Percentiles rank a stretch among this genome's conserved stretches.
Evolutionary conservation across 2,888 invertebrate species (phyloP).

Genomic region (Euclidia mi): DNA sequence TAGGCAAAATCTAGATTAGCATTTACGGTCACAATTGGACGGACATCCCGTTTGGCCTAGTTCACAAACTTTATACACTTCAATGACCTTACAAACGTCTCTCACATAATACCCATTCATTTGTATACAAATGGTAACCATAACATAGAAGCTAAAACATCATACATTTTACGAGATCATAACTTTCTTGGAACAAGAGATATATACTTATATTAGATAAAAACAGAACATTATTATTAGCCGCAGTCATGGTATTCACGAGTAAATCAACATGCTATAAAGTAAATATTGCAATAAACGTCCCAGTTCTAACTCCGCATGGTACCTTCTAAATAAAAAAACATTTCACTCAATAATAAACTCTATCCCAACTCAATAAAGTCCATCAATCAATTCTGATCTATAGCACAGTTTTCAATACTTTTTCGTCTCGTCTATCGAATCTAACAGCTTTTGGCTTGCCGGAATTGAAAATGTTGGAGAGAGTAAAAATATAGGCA

Average conservation of each 20-base stretch:
- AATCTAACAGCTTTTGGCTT: constrained; percentile 26
- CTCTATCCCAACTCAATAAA: background rate
- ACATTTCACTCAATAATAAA: constrained; percentile 13
- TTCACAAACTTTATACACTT: no score
- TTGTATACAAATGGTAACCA: no score
- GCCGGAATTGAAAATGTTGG: constrained; percentile 46
- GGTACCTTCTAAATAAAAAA: constrained; percentile 28
- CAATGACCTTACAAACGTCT: no score
- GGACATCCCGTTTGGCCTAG: no score
- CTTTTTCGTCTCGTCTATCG: constrained; percentile 23
- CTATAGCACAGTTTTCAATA: no score
- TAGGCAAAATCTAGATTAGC: no score
- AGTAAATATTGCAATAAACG: constrained; percentile 26
- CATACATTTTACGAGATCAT: background rate
- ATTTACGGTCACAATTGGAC: no score
- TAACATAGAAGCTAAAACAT: background rate
- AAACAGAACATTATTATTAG: constrained; percentile 20
- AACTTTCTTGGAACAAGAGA: background rate
- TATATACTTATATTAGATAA: constrained; percentile 16
- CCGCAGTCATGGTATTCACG: constrained; percentile 26
- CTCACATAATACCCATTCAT: no score
- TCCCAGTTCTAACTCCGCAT: constrained; percentile 16
- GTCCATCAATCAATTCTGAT: background rate
- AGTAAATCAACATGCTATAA: constrained; percentile 33
- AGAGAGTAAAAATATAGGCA: constrained; percentile 42